Evolutionary conservation across 1,140 invertebrate genomes (phyloP), one percentile per base, ranked within the genome.

Genomic region (Alviniconcha marisindica): DNA sequence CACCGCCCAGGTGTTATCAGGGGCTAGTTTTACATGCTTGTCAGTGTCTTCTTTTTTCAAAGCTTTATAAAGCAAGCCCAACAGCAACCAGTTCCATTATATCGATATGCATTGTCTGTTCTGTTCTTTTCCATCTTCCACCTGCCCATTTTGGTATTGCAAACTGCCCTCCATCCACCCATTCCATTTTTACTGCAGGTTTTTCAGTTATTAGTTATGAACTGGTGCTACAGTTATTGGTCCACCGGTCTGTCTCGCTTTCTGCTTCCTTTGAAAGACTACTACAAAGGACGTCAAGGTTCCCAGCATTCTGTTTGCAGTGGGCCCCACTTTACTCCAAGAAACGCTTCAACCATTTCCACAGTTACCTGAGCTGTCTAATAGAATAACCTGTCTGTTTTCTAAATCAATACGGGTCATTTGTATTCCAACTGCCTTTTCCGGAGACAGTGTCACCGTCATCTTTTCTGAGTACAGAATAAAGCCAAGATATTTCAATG

Each of bases 1-100:
- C 14, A 77, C 74, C 42, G 74, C 74, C 14, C 40, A 48, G 21
- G 28, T 51, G n/a, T 77, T 77, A n/a, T 44, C 74, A 77, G 38
- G 48, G 10, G 48, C 21, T 10, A 77, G 4, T 31, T 77, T 77
- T 44, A 77, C n/a, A 28, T 77, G 74, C 14, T 42, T 77, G 21
- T 40, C 74, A 14, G 21, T 14, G 0, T 44, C n/a, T 28, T 48
- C 40, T n/a, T 48, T n/a, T 48, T 31, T n/a, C 28, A 48, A 77
- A 42, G 28, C 74, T 48, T 28, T 77, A 10, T 5, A 77, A n/a
- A 18, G 21, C 74, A 44, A 2, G 24, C 48, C 48, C 74, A n/a
- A 77, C 31, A 5, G 74, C 74, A 3, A 77, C 21, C 12, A 77
- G 38, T 48, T 77, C 74, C 24, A 77, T 15, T 15, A 18, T 40